Conservation (phyloP, 2,888 invertebrate genomes). For the Leptinotarsa rubiginosa region DNA sequence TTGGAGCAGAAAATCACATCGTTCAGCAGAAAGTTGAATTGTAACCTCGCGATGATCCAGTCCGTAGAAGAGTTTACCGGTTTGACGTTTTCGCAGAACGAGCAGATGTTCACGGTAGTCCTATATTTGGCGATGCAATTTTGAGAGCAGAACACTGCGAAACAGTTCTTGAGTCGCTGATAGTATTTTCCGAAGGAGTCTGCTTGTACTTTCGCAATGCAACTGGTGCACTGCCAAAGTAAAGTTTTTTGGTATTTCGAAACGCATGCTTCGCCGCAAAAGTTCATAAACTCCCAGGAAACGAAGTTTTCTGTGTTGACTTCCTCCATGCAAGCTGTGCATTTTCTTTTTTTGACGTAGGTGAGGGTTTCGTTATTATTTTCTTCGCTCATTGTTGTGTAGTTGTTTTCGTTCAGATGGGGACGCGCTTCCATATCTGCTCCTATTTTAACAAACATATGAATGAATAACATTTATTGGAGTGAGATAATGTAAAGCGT, state of each 20-base stretch:
- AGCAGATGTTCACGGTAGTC: slow-evolving; percentile 24
- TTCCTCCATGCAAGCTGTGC: slow-evolving; percentile 23
- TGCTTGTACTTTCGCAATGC: slow-evolving; percentile 20
- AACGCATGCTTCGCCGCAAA: slow-evolving; percentile 24
- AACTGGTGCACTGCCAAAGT: slow-evolving; percentile 12
- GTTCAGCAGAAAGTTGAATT: neutral
- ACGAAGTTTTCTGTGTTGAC: slow-evolving; percentile 22
- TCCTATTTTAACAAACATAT: too few relatives aligned
- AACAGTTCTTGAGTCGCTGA: slow-evolving; percentile 24
- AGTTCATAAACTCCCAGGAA: slow-evolving; percentile 33
- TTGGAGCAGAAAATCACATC: slow-evolving; percentile 30
- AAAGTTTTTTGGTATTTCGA: slow-evolving; percentile 24
- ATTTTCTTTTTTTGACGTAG: slow-evolving; percentile 14
- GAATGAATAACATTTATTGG: neutral
- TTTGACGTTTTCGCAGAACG: slow-evolving; percentile 27
- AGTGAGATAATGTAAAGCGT: neutral
- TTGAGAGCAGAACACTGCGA: slow-evolving; percentile 32
- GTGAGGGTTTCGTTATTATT: neutral
- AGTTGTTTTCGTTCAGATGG: neutral
- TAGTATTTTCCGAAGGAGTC: slow-evolving; percentile 29
- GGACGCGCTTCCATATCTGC: neutral
- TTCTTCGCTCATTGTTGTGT: neutral
- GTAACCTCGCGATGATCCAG: slow-evolving; percentile 12
- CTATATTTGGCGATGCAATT: slow-evolving; percentile 16
- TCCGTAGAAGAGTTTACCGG: neutral